Percentiles rank a stretch among this genome's conserved stretches.
Evolutionary conservation across 2,797 vertebrate genomes (phyloP).

Genomic region (Thamnophis elegans): DNA sequence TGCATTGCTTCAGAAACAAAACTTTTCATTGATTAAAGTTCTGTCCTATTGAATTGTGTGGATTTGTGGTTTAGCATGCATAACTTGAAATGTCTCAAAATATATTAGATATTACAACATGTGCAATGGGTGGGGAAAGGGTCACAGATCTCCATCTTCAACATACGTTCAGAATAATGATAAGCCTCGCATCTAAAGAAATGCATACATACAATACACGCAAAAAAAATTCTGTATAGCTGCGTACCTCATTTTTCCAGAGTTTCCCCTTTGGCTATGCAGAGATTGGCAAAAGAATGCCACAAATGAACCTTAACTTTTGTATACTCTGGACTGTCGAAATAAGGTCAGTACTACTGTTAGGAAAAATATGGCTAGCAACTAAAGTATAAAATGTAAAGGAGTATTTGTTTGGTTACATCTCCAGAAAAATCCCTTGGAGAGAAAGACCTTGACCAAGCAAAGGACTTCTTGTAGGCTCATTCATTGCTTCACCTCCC

Average conservation of each 20-base stretch:
- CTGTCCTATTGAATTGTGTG: constrained; percentile 44
- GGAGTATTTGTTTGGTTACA: not conserved
- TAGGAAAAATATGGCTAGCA: not conserved
- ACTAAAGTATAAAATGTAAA: not conserved
- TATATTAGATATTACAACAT: constrained; percentile 29
- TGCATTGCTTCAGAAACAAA: constrained; percentile 27
- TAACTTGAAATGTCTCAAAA: constrained; percentile 60
- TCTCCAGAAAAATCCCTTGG: not conserved
- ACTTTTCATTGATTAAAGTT: constrained; percentile 29
- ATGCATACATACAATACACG: not conserved
- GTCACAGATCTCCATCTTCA: not conserved
- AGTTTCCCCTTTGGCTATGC: not conserved
- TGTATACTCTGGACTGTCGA: not conserved
- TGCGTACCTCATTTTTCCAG: not conserved
- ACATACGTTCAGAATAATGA: not conserved
- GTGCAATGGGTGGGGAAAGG: not conserved
- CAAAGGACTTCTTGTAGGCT: not conserved
- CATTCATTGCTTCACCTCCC: not conserved
- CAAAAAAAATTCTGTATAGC: not conserved
- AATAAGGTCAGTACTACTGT: not conserved
- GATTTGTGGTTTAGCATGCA: constrained; percentile 38
- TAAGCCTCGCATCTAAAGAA: not conserved
- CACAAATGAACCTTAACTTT: not conserved
- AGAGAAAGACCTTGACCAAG: not conserved
- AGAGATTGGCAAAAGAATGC: not conserved